These are phyloP conservation scores for Danionella cerebrum DNA, from an alignment of 2,113 vertebrate genomes.

Conservation along the genomic window DNA sequence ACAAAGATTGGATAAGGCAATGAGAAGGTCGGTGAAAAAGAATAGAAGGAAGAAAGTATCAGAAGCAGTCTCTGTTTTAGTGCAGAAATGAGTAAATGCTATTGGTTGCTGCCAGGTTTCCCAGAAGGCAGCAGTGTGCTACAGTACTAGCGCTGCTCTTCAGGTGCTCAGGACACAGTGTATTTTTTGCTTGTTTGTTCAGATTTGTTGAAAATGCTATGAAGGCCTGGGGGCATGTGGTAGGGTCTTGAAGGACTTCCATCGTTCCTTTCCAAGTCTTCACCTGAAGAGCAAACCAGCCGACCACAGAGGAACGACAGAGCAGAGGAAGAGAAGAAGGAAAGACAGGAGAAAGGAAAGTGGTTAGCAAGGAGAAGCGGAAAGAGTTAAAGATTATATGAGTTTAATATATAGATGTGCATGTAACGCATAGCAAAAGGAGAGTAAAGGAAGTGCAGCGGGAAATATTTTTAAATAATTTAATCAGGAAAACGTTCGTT, in stretches of 20 bases:
- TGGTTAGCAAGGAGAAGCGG: conserved; percentile 2
- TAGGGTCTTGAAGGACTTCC: conserved; percentile 87
- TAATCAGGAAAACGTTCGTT: neutral
- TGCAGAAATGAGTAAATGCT: conserved; percentile 36
- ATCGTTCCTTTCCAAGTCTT: conserved; percentile 94
- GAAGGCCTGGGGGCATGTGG: conserved; percentile 86
- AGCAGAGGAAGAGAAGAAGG: conserved; percentile 1
- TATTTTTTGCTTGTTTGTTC: conserved; percentile 71
- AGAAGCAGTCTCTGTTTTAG: conserved; percentile 35
- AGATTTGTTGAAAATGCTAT: conserved; percentile 80
- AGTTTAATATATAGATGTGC: neutral
- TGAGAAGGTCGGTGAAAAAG: conserved; percentile 41
- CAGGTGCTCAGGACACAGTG: conserved; percentile 54
- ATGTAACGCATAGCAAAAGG: neutral
- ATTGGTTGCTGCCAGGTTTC: neutral
- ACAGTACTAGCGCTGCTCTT: neutral
- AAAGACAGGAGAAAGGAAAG: conserved; percentile 29
- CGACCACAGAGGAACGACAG: neutral
- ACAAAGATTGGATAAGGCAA: conserved; percentile 53
- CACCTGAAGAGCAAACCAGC: conserved; percentile 65
- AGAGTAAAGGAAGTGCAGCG: neutral
- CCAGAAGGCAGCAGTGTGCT: neutral
- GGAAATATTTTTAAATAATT: neutral
- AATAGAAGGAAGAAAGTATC: conserved; percentile 24
- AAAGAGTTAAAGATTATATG: neutral